Evolutionary conservation across 2,797 vertebrate species (phyloP).

Genomic region (Sebastes oblongus): DNA sequence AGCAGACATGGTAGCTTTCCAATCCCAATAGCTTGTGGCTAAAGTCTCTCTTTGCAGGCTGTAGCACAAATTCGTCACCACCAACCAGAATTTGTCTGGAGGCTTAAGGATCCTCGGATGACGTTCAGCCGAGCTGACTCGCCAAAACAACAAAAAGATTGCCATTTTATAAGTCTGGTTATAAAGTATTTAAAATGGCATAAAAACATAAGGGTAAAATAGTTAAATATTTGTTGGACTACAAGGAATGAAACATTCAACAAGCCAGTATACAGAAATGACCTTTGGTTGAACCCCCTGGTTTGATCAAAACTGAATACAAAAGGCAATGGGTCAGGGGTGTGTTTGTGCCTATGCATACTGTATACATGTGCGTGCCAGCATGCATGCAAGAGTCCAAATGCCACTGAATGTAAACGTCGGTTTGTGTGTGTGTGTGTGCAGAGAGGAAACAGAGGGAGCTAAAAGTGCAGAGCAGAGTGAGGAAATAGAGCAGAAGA

Average conservation of each 20-base stretch:
- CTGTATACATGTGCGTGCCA: conserved; percentile 4
- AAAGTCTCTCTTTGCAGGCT: conserved; percentile 16
- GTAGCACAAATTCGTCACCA: conserved; percentile 33
- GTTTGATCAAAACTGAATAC: neutral
- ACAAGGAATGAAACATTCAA: neutral
- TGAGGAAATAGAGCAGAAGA: conserved; percentile 85
- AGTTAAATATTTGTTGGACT: neutral
- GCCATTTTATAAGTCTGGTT: neutral
- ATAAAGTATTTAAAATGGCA: neutral
- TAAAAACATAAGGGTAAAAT: neutral
- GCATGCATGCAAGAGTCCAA: conserved; percentile 24
- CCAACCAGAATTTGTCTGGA: conserved; percentile 37
- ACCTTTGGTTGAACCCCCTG: neutral
- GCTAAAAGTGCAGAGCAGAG: conserved; percentile 39
- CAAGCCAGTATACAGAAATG: neutral
- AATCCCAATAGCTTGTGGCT: conserved; percentile 39
- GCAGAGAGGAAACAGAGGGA: conserved; percentile 44
- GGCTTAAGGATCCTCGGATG: conserved; percentile 18
- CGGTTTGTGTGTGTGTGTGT: neutral
- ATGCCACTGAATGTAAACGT: conserved; percentile 37
- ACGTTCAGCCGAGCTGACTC: conserved; percentile 14
- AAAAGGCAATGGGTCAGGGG: neutral
- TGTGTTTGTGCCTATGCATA: neutral
- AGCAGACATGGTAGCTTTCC: conserved; percentile 24
- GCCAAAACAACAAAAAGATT: conserved; percentile 1